Conservation (phyloP, 35 echinoderm and acorn worm species). For the Amphiura filiformis region DNA sequence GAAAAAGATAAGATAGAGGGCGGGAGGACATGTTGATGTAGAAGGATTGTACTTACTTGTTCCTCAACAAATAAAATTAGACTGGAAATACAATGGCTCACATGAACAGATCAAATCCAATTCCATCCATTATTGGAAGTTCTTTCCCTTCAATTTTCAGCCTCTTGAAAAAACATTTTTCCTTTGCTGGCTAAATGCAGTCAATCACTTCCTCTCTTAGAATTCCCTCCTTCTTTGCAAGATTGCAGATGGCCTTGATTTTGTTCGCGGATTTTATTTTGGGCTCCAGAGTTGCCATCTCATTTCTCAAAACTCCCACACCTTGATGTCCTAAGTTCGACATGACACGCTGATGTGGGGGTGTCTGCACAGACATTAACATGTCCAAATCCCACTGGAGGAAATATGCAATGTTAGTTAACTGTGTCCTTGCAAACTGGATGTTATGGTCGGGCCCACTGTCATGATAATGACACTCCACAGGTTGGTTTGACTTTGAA, state of each 20-base stretch:
- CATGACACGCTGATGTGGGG: slow-evolving; percentile 34
- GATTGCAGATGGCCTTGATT: slow-evolving; percentile 13
- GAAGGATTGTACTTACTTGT: no score
- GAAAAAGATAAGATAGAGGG: no score
- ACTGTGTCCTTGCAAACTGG: slow-evolving; percentile 17
- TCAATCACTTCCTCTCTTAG: slow-evolving; percentile 34
- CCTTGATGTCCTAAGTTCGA: slow-evolving; percentile 24
- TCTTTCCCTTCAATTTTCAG: no score
- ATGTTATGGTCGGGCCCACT: slow-evolving; percentile 41
- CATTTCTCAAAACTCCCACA: slow-evolving; percentile 36
- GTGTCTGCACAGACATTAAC: slow-evolving; percentile 11
- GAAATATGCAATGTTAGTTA: slow-evolving; percentile 34
- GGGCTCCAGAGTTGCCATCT: slow-evolving; percentile 20
- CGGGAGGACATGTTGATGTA: no score
- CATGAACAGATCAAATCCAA: no score
- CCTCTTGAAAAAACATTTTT: no score
- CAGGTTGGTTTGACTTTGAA: not conserved
- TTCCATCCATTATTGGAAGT: no score
- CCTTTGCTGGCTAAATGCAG: slow-evolving; percentile 20
- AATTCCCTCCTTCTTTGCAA: slow-evolving; percentile 9
- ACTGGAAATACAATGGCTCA: no score
- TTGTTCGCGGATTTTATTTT: slow-evolving; percentile 18
- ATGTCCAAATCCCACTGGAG: slow-evolving; percentile 21
- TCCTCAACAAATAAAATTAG: no score
- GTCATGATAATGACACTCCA: slow-evolving; percentile 42